Base-by-base conservation (phyloP, 1,140 invertebrate genomes). In the Leptinotarsa defecta region DNA sequence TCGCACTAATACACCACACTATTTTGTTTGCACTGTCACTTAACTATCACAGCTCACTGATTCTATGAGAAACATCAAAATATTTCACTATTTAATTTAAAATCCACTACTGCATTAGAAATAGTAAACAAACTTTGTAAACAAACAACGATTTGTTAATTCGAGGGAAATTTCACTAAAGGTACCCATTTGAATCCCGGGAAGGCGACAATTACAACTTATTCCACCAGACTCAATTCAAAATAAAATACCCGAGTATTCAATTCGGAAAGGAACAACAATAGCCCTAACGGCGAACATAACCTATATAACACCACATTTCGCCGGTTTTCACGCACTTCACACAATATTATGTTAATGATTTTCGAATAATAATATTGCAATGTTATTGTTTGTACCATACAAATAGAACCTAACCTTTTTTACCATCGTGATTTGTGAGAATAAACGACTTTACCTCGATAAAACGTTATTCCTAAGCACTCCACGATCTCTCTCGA, bases 401-500 rank as follows among this genome's bases (percentile, higher is more conserved):
- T 24, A 63, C 68, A 62, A 48, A 62, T 15, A 24, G 17, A 61
- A 64, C 61, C 48, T 61, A 68, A 62, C 57, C 27, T 70, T 71
- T 74, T 74, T 77, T 75, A 63, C 63, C 78, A 73, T 77, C 65
- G 70, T 74, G 19, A 76, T 79, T 73, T 63, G 63, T 69, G 52
- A 76, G 72, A 72, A 78, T 73, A 77, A 74, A 27, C 76, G 75
- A 77, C 52, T 77, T 82, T 79, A 77, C 68, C 77, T 74, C 78
- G 68, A 24, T 64, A 65, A 74, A 76, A 78, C 74, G 74, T 72
- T 76, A 48, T 48, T 77, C 77, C 74, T 77, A 78, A 80, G 80
- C 81, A 81, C 82, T 72, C 80, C 43, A 80, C 82, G 81, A 80
- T 83, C 77, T 83, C 82, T 69, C 79, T 82, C 78, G 81, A 67